A percentile compares a stretch with the other conserved stretches of the same genome.
Evolutionary conservation across 2,113 vertebrate species (phyloP).

Genomic region (Macquaria ambigua): DNA sequence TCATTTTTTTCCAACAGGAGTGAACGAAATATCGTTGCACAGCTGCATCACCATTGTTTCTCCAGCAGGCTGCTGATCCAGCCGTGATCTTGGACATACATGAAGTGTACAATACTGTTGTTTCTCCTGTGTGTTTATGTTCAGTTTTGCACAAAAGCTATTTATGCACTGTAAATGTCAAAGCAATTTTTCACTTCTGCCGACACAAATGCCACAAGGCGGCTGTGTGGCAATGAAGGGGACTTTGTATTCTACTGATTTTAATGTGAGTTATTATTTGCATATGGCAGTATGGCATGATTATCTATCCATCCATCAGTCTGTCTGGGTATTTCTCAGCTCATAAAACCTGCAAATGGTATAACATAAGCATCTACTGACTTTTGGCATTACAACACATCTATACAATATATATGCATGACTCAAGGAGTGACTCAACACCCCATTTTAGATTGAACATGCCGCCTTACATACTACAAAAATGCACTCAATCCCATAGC

Average conservation of each 20-base stretch:
- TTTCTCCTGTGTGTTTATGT: not conserved
- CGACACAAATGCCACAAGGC: conserved; percentile 54
- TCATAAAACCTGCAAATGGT: not conserved
- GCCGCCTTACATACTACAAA: not conserved
- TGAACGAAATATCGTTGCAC: not conserved
- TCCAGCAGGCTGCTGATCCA: not conserved
- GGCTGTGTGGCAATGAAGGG: not conserved
- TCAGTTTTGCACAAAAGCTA: conserved; percentile 24
- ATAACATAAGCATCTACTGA: not conserved
- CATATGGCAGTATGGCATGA: not conserved
- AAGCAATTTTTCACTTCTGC: conserved; percentile 49
- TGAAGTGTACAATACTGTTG: not conserved
- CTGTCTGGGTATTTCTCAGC: not conserved
- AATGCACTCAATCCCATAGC: too few species aligned
- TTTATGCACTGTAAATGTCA: conserved; percentile 60
- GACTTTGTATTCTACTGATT: conserved; percentile 6
- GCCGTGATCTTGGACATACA: conserved; percentile 2
- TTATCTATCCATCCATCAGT: conserved; percentile 21
- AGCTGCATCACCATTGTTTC: not conserved
- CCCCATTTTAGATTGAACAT: not conserved
- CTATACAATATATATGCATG: not conserved
- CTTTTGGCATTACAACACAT: not conserved
- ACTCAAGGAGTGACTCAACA: not conserved
- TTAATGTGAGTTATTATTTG: conserved; percentile 22
- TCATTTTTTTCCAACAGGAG: not conserved